Evolutionary conservation across 1,140 invertebrate genomes (phyloP), one percentile per base, ranked within the genome.

Genomic region (Pseudobourletiella spinata): DNA sequence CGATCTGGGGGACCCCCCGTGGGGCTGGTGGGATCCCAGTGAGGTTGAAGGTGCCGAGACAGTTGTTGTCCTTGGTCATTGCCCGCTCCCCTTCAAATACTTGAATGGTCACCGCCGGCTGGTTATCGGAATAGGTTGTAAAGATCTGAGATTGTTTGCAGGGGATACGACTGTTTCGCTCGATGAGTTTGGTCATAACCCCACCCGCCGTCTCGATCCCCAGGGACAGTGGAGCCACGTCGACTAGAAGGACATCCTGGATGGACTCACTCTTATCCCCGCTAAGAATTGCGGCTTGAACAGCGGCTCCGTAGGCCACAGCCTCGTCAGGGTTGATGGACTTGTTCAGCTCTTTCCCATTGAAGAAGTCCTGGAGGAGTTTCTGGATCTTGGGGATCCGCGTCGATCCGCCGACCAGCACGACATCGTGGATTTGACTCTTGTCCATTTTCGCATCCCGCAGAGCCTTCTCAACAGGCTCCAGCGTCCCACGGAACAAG

Each of bases 281-380:
- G 26, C 69, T 73, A 3, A 81, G 65, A 61, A 80, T 77, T 4
- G 79, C 79, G n/a, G n/a, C n/a, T n/a, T n/a, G n/a, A n/a, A n/a
- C n/a, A n/a, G n/a, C n/a, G n/a, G n/a, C n/a, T n/a, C 84, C 84
- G 72, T 85, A 86, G n/a, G 84, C 84, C 2, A 86, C 83, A 56
- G 84, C 84, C 70, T 96, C 93, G 79, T 97, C 94, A 44, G 94
- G 94, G 73, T 95, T 95, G 78, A 82, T 83, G 22, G 83, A 85
- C n/a, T n/a, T n/a, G n/a, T n/a, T n/a, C n/a, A n/a, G n/a, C n/a
- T n/a, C n/a, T n/a, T n/a, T n/a, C n/a, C n/a, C n/a, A n/a, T n/a
- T n/a, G n/a, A n/a, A n/a, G n/a, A n/a, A n/a, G n/a, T n/a, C n/a
- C n/a, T n/a, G 79, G 18, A 84, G 73, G 16, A 84, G 72, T 51